phyloP scores from a whole-genome alignment of 2,113 vertebrate genomes.

The Nibea coibor region DNA sequence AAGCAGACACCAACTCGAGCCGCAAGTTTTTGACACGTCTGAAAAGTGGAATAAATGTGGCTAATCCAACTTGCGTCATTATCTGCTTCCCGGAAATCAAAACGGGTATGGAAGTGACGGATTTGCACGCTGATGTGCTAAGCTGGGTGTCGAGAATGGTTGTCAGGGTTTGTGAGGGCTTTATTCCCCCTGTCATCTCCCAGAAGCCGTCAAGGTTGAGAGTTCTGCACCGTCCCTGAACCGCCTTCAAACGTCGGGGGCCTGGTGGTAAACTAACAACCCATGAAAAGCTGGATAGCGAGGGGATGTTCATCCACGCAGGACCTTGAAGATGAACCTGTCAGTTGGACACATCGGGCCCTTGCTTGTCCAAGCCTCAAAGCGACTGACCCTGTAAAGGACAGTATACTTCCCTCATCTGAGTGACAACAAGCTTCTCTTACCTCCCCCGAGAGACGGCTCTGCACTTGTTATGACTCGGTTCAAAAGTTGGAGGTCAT shows the following conservation, averaged over 20 bases:
- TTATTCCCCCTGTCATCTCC: conserved; percentile 37
- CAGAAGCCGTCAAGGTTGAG: conserved; percentile 36
- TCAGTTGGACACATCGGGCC: conserved; percentile 28
- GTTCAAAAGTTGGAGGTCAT: conserved; percentile 37
- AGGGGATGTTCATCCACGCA: conserved; percentile 15
- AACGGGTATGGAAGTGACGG: neutral
- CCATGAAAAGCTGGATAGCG: conserved; percentile 33
- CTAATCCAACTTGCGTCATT: conserved; percentile 41
- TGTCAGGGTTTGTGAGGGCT: conserved; percentile 34
- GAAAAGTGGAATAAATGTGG: conserved; percentile 50
- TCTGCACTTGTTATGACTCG: neutral
- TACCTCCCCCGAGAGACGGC: neutral
- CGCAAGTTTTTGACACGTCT: conserved; percentile 33
- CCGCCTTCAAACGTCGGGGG: neutral
- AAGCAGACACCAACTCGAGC: neutral
- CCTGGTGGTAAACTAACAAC: conserved; percentile 16
- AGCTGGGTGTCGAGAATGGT: conserved; percentile 28
- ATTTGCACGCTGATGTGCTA: conserved; percentile 12
- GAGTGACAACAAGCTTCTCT: conserved; percentile 7
- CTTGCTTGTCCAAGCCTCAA: conserved; percentile 4
- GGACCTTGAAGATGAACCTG: conserved; percentile 28
- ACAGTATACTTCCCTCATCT: neutral
- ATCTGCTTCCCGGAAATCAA: conserved; percentile 37
- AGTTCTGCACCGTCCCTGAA: conserved; percentile 26
- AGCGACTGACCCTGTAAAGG: neutral